Evolutionary conservation across 2,888 invertebrate genomes (phyloP), one percentile per base, ranked within the genome.

Genomic region (Apodemia duryi): DNA sequence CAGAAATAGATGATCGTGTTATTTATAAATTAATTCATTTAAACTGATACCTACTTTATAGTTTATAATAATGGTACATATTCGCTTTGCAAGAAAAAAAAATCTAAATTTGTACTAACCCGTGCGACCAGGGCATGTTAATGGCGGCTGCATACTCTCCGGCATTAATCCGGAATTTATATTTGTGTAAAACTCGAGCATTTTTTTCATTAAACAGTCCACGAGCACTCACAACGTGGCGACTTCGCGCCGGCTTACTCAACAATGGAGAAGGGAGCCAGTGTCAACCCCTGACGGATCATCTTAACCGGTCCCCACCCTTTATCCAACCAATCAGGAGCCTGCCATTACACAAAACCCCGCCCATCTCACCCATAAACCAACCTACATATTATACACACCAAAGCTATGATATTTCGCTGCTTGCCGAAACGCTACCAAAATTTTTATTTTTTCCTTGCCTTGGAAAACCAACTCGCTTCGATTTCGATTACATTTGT

Each of bases 151-250:
- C 84, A 90, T 84, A 66, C 86, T 86, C 71, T 94, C 94, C 74
- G 92, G 93, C 81, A 94, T 86, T 89, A 94, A 92, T 84, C 92
- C 92, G 69, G 93, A 79, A 74, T 93, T 94, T 72, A 94, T 88
- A 78, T 94, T 94, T 66, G 94, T 94, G 81, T 95, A 95, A 85
- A 95, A 95, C 83, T 95, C 95, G 89, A 95, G 93, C 95, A 95
- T 95, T 79, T 86, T 92, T 77, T 76, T 79, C 75, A 80, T 79
- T 70, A 66, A 80, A 77, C 73, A 72, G 62, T 69, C 76, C 72
- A 71, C 69, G 74, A 74, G 76, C 74, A 70, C 75, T 62, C 64
- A 57, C 70, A 65, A 68, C 69, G 72, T 69, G 73, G 69, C 73
- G 75, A 77, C 79, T 73, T 74, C 75, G 78, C 82, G 81, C 73